Evolutionary conservation across 1,140 invertebrate species (phyloP).

Genomic region (Ericerus pela): DNA sequence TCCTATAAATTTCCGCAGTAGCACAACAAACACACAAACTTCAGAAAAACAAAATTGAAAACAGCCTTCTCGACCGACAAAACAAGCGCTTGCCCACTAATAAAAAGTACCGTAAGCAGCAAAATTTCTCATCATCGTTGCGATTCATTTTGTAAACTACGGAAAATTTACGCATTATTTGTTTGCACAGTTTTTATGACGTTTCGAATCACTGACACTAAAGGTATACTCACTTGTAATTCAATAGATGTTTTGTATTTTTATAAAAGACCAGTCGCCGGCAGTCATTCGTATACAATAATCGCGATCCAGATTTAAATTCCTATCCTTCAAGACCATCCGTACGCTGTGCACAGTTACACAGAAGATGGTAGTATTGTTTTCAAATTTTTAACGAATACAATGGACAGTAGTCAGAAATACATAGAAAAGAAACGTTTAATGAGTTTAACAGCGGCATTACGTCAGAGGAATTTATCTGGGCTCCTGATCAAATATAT

Average conservation of each 20-base stretch:
- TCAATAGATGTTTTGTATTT: constrained; percentile 5
- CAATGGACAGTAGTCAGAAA: constrained; percentile 6
- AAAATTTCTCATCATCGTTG: no score
- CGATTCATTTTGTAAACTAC: no score
- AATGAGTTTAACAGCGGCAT: constrained; percentile 9
- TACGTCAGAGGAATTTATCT: neutral
- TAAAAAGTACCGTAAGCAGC: no score
- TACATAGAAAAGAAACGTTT: constrained; percentile 1
- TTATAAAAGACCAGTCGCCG: neutral
- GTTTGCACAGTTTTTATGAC: no score
- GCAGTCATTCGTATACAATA: neutral
- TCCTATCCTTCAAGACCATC: neutral
- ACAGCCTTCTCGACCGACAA: no score
- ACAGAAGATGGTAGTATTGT: neutral
- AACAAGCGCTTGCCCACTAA: no score
- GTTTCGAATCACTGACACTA: constrained; percentile 8
- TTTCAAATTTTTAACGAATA: constrained; percentile 12
- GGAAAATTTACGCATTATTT: no score
- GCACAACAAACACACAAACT: no score
- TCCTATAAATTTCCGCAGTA: no score
- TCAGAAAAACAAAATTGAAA: no score
- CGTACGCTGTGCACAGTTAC: neutral
- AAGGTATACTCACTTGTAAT: constrained; percentile 9
- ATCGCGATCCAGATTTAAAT: constrained; percentile 12
- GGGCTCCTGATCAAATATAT: neutral